Percentiles rank a stretch among this genome's conserved stretches.
Conservation (phyloP, 2,113 vertebrate genomes). For the Cyrtonyx montezumae region DNA sequence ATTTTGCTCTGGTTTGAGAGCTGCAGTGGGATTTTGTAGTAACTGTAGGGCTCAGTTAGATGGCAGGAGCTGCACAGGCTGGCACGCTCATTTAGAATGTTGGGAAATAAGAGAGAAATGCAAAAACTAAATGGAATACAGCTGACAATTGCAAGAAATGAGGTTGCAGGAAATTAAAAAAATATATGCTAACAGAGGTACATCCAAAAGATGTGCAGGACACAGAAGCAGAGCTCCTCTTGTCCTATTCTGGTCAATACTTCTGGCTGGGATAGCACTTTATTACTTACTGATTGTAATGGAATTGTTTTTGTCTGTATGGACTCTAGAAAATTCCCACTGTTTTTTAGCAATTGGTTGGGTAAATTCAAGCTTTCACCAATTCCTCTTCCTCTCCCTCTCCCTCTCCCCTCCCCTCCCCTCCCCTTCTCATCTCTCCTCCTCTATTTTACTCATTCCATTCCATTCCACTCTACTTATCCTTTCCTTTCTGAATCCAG, state of each 20-base stretch:
- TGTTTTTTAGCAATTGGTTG: fast-evolving
- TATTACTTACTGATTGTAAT: background rate
- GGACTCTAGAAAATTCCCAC: background rate
- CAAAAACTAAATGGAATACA: background rate
- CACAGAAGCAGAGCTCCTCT: background rate
- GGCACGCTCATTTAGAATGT: background rate
- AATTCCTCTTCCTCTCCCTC: no score
- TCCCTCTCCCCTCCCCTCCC: no score
- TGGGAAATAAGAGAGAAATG: background rate
- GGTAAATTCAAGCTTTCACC: no score
- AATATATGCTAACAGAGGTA: background rate
- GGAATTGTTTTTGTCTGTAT: background rate
- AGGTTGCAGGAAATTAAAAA: background rate
- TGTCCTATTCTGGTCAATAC: background rate
- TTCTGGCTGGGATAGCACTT: background rate
- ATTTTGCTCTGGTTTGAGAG: background rate
- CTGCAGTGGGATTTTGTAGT: background rate
- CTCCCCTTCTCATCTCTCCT: no score
- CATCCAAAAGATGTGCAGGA: background rate
- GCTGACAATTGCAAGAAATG: background rate
- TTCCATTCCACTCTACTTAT: no score
- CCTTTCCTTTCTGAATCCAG: no score
- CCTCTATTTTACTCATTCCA: no score
- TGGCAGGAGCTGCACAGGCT: background rate
- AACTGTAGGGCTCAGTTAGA: background rate